These are phyloP conservation scores for Sitophilus oryzae DNA, from an alignment of 1,140 invertebrate genomes.

Conservation along the genomic window DNA sequence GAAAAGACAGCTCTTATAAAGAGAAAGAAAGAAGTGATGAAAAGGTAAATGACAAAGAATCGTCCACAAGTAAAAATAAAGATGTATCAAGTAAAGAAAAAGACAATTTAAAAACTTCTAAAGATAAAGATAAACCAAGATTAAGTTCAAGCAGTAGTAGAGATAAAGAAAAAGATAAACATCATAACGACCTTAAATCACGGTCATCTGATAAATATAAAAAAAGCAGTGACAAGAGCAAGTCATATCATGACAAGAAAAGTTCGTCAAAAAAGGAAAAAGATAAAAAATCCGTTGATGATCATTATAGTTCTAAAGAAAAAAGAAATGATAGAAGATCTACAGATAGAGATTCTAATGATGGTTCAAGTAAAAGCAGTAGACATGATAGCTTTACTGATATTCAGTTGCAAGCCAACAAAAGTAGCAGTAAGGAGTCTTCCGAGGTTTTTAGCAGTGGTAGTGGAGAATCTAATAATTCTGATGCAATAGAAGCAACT, in stretches of 20 bases:
- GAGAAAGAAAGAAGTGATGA: conserved; percentile 29
- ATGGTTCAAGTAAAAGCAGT: conserved; percentile 42
- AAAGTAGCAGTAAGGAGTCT: conserved; percentile 25
- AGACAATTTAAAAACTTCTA: conserved; percentile 29
- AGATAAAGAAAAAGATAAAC: conserved; percentile 26
- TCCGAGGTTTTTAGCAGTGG: conserved; percentile 24
- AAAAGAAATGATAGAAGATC: conserved; percentile 48
- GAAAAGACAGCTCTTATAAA: conserved; percentile 29
- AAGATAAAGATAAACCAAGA: conserved; percentile 29
- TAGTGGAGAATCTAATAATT: conserved; percentile 38
- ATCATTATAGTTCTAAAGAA: conserved; percentile 51
- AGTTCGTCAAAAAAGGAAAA: conserved; percentile 27
- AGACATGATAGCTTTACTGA: conserved; percentile 23
- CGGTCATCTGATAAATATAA: conserved; percentile 22
- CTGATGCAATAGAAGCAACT: conserved; percentile 28
- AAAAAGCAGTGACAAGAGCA: conserved; percentile 13
- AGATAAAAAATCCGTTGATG: conserved; percentile 44
- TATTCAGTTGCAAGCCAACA: conserved; percentile 15
- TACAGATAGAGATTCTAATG: conserved; percentile 55
- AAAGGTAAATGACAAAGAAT: conserved; percentile 25
- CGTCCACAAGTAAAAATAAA: conserved; percentile 10
- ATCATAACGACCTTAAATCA: conserved; percentile 21
- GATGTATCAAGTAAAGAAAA: conserved; percentile 22
- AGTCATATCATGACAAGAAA: neutral
- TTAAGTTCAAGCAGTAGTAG: conserved; percentile 22